A percentile compares a stretch with the other conserved stretches of the same genome.
phyloP scores from a whole-genome alignment of 2,797 vertebrate genomes.

The Sebastes alutus region DNA sequence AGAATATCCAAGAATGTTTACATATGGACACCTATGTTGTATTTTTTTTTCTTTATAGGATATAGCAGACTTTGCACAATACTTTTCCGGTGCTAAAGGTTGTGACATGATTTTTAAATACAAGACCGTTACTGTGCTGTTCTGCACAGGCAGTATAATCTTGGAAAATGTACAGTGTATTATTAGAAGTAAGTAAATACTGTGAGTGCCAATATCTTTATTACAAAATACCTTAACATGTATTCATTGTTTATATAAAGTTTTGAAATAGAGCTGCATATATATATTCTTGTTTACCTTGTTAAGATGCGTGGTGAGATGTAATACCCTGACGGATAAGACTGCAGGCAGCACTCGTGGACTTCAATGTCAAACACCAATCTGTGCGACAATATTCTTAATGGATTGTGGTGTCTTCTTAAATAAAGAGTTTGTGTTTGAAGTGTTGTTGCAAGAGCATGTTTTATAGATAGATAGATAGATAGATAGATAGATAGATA shows the following conservation, averaged over 20 bases:
- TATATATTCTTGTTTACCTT: conserved; percentile 69
- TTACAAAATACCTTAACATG: conserved; percentile 62
- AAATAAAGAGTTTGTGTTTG: conserved; percentile 78
- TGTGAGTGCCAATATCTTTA: conserved; percentile 81
- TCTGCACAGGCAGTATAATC: conserved; percentile 54
- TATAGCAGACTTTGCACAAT: conserved; percentile 66
- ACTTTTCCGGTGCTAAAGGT: conserved; percentile 53
- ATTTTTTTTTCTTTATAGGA: conserved; percentile 35
- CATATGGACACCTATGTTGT: conserved; percentile 41
- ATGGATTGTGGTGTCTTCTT: conserved; percentile 66
- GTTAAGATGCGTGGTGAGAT: conserved; percentile 47
- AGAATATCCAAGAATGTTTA: conserved; percentile 59
- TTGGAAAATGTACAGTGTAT: conserved; percentile 73
- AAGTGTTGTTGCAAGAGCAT: conserved; percentile 21
- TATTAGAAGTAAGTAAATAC: conserved; percentile 75
- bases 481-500: not conserved
- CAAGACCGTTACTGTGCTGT: conserved; percentile 41
- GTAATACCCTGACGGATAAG: conserved; percentile 72
- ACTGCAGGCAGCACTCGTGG: conserved; percentile 85
- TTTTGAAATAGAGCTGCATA: conserved; percentile 61
- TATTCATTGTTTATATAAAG: conserved; percentile 74
- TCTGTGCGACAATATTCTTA: conserved; percentile 66
- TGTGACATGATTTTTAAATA: conserved; percentile 52
- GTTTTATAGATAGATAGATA: not conserved
- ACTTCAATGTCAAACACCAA: conserved; percentile 63